Evolutionary conservation across 2,888 invertebrate genomes (phyloP), one percentile per base, ranked within the genome.

Genomic region (Hylaea fasciaria): DNA sequence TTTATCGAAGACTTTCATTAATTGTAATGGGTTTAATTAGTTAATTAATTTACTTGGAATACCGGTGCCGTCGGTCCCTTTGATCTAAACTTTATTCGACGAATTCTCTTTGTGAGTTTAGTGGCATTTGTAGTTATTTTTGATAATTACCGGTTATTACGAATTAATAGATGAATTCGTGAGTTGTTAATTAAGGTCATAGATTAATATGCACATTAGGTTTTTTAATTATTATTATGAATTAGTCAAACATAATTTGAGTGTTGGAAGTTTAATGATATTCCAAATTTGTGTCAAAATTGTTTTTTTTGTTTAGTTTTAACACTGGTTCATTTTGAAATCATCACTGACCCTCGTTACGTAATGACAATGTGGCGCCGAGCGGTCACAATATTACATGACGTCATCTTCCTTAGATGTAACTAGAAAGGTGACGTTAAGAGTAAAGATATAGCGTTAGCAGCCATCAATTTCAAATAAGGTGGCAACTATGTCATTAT

Each of bases 1-100:
- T 80, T 80, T 80, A 81, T 78, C 77, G 74, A 74, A 75, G 73
- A 76, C 73, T 78, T 62, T 62, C 78, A 80, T 81, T 81, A 80
- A 78, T 81, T 79, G 79, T 80, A 81, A 81, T 81, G 66, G 72
- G 62, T 70, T 69, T 68, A 67, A 72, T 71, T 70, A 72, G 69
- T 70, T 69, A 73, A 70, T 71, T 72, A 69, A 71, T 69, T 70
- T 68, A 66, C 55, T 57, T 57, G 59, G 53, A 56, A 63, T 57
- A 62, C 62, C 59, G 57, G 62, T 35, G 62, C 53, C 29, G 63
- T 58, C 65, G 68, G 67, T 45, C 58, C 60, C 69, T 72, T 70
- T 70, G 70, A 67, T 65, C 65, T 66, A 62, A 63, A 69, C 57
- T 65, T 62, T 63, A 62, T 57, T 57, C 68, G 63, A 58, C 37